Base-by-base conservation (phyloP, 2,113 vertebrate genomes). In the Corvus cornix region DNA sequence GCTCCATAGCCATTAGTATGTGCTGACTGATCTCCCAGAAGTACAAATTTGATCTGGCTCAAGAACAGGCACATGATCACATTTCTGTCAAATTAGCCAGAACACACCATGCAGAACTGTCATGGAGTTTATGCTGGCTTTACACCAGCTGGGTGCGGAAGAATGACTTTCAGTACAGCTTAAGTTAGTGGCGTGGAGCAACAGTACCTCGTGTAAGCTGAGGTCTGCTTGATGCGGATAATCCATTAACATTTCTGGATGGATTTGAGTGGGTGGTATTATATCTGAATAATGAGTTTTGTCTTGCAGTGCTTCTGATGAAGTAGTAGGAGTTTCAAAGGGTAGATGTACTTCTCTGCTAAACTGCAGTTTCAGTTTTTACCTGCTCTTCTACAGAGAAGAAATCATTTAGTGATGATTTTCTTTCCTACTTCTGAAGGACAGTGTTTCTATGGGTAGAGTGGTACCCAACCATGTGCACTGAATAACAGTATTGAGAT, bases 31-130 rank as follows among this genome's bases (percentile, higher is more conserved):
- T 97, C 69, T 94, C 86, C 84, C 89, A 87, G 60, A 88, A 93
- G 69, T 48, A 92, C 77, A 84, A 95, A 95, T 84, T 75, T 78
- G 84, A 95, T 91, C 91, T 89, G 87, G 68, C 73, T 94, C 76
- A 84, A 84, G 86, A 92, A 87, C 0, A 44, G 87, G 74, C 93
- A 94, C 86, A 75, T 68, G 93, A 84, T 95, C 91, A 89, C 91
- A 92, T 95, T 96, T 92, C 91, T 95, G 89, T 96, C 96, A 89
- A 92, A 95, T 95, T 93, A 95, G 56, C 76, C 84, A 92, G 89
- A 93, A 78, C 56, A 75, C 56, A 39, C 43, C 73, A 48, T 89
- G 52, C 6, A 6, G 83, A 93, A 64, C 62, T 91, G 81, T 74
- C 68, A 59, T 1, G 3, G 83, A 89, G 89, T 95, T 93, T 94